Conservation (phyloP, 2,113 vertebrate genomes). For the Theristicus caerulescens region DNA sequence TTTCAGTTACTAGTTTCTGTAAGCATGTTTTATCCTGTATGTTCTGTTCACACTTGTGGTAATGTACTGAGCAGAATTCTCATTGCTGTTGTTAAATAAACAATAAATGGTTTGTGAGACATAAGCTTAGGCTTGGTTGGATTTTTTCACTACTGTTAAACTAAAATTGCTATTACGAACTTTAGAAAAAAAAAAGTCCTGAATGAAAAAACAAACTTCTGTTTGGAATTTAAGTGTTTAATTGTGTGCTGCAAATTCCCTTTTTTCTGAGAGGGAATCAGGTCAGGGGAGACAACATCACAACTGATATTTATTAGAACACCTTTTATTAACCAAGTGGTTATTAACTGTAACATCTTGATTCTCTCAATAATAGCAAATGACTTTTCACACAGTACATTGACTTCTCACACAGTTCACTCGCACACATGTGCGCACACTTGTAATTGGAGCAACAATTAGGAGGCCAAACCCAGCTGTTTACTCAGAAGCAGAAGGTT, state of each 20-base stretch:
- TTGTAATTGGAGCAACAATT: not conserved
- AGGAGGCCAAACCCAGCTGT: not conserved
- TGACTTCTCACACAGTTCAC: not conserved
- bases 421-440: not conserved
- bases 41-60: conserved; percentile 3
- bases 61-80: not conserved
- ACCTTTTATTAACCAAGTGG: not conserved
- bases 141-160: not conserved
- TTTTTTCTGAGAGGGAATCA: not conserved
- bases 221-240: not conserved
- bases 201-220: not conserved
- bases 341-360: not conserved
- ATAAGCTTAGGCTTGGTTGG: not conserved
- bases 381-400: not conserved
- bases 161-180: not conserved
- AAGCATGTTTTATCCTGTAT: conserved; percentile 16
- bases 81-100: conserved; percentile 16
- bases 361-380: not conserved
- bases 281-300: not conserved
- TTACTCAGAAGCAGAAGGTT: not conserved
- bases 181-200: too few species aligned
- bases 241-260: not conserved
- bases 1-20: conserved; percentile 12
- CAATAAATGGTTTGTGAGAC: not conserved
- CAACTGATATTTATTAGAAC: not conserved